Base-by-base conservation (phyloP, 2,113 vertebrate species). In the Sphaerodactylus townsendi region DNA sequence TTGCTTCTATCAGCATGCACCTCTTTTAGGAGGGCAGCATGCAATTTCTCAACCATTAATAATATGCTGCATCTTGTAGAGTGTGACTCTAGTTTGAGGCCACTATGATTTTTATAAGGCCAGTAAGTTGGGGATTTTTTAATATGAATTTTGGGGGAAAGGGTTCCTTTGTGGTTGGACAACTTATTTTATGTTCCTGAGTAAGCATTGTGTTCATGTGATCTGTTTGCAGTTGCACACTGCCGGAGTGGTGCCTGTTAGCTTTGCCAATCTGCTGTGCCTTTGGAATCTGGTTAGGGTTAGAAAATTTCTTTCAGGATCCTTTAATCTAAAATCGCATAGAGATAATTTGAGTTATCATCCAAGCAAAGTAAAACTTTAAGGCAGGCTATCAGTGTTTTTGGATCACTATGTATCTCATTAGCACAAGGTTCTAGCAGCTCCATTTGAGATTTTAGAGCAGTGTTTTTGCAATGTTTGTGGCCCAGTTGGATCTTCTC, bases 141-240 rank as follows among this genome's bases (percentile, higher is more conserved):
- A 62, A 56, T 7, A 62, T 62, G 9, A 25, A 28, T 25, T 2
- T 10, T 56, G 21, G 59, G 59, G 25, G 23, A 28, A 8, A 7
- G 19, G 23, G 23, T 7, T 10, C 25, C 9, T 62, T 62, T 28
- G 23, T 62, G 25, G 25, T 28, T 62, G 59, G 59, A 10, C 8
- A 62, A 62, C 25, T 62, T 62, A 62, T 82, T 3, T 70, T 85
- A 30, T 46, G 17, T 10, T 89, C 84, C 35, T 23, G 56, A 78
- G 74, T 21, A 41, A 77, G 37, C 56, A 56, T 78, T 82, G 53
- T 90, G 83, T 88, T 71, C 9, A 66, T 25, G 10, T 50, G 30
- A 75, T 48, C 37, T 84, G 62, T 77, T 83, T 59, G 15, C 85
- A 80, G 19, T 89, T 85, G 14, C 65, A 87, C 82, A 50, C 59